These are phyloP conservation scores for Stylophora pistillata DNA, from an alignment of 64 coral and sea anemone species.

Conservation along the genomic window DNA sequence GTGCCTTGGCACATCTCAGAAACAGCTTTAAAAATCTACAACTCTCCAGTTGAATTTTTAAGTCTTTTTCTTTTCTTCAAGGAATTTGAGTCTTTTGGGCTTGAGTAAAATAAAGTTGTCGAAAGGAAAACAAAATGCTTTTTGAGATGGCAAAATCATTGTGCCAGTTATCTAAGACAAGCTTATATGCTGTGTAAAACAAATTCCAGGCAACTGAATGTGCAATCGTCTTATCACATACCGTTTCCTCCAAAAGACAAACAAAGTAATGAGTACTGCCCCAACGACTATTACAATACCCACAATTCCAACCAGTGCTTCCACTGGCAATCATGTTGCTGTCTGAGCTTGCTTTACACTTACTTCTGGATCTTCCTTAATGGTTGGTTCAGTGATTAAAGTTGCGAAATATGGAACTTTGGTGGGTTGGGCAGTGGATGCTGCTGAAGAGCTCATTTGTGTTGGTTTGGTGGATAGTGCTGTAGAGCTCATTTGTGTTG, in stretches of 20 bases:
- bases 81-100: too few species aligned
- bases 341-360: background rate
- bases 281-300: background rate
- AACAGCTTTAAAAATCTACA: too few species aligned
- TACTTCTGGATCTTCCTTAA: background rate
- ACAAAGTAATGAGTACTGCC: background rate
- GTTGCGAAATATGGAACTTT: background rate
- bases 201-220: background rate
- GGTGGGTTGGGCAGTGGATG: background rate
- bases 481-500: background rate
- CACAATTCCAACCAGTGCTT: background rate
- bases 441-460: background rate
- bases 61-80: background rate
- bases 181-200: background rate
- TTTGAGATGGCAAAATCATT: too few species aligned
- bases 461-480: conserved; percentile 9
- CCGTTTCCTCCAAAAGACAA: background rate
- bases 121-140: too few species aligned
- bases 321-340: background rate
- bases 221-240: background rate
- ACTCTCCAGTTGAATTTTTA: background rate
- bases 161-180: too few species aligned
- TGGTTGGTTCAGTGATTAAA: background rate
- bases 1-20: too few species aligned
- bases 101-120: too few species aligned